Evolutionary conservation across 1,140 invertebrate species (phyloP), one percentile per base, ranked within the genome.

Genomic region (Drosophila obscura): DNA sequence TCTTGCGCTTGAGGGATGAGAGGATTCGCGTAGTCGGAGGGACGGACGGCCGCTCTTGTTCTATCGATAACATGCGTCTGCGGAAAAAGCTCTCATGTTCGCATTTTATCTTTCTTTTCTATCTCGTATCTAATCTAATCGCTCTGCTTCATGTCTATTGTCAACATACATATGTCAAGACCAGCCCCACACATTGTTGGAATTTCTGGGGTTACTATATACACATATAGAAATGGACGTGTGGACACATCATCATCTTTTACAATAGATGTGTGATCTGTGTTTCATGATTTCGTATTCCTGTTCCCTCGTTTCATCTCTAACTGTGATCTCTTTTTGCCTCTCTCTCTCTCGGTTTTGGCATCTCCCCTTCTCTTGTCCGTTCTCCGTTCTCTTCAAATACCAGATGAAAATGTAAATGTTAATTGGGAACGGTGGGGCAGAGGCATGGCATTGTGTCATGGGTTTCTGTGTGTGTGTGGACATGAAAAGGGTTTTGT

Each of bases 401-500:
- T 11, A 11, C 3, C 39, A 68, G 43, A 68, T 67, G 61, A 2
- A 67, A 64, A 67, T 67, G 56, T 16, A 56, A 61, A 67, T 67
- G 50, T 41, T 66, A 66, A 66, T 66, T 50, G 49, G 64, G 15
- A 41, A 5, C 11, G 35, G 11, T 39, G 11, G 35, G 35, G 35
- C 35, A 13, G 35, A 5, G 35, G 35, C 35, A 39, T 39, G 11
- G 35, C 4, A 39, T 39, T 39, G 35, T 39, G 35, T 39, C 35
- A 9, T 35, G 8, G 11, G 9, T 39, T 64, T 45, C 6, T 19
- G 22, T 7, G 9, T 60, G 9, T 60, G 11, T 49, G 61, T 52
- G 57, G 39, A 60, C 41, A 74, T 83, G 76, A 76, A 84, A 83
- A 84, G 76, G 81, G 81, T 84, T 84, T 85, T 84, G 67, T 80